These are phyloP conservation scores for Asbolus verrucosus DNA, from an alignment of 1,140 invertebrate species.

Conservation along the genomic window DNA sequence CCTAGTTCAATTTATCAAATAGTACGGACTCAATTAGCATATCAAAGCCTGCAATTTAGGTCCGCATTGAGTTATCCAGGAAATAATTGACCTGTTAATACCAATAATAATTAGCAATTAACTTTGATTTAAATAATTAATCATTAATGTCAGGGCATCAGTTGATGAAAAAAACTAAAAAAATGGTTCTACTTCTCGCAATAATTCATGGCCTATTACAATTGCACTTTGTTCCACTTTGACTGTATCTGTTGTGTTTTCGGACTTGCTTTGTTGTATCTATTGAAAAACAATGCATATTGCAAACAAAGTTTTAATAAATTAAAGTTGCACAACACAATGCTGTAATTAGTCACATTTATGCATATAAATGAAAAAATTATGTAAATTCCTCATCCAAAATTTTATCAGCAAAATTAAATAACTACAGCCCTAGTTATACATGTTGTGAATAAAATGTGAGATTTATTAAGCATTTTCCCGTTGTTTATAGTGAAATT, in stretches of 20 bases:
- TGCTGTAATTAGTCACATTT: conserved; percentile 17
- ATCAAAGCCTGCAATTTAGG: conserved; percentile 53
- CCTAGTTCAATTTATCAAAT: conserved; percentile 49
- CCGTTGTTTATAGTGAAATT: not conserved
- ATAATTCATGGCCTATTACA: no score
- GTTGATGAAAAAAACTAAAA: no score
- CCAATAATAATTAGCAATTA: conserved; percentile 36
- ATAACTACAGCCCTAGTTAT: conserved; percentile 6
- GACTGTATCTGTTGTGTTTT: no score
- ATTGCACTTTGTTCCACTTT: no score
- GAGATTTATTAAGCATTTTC: conserved; percentile 13
- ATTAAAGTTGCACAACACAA: conserved; percentile 16
- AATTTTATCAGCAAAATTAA: conserved; percentile 32
- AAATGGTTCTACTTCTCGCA: no score
- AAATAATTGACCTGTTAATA: conserved; percentile 46
- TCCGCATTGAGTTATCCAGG: conserved; percentile 50
- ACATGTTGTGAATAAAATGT: conserved; percentile 11
- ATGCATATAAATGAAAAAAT: conserved; percentile 33
- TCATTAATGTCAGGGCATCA: not conserved
- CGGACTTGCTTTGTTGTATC: no score
- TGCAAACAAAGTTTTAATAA: no score
- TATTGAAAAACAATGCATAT: no score
- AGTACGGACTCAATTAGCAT: conserved; percentile 49
- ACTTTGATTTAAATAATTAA: conserved; percentile 9
- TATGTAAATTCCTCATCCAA: conserved; percentile 20